Evolutionary conservation across 2,797 vertebrate genomes (phyloP).

Genomic region (Tolypeutes matacus): DNA sequence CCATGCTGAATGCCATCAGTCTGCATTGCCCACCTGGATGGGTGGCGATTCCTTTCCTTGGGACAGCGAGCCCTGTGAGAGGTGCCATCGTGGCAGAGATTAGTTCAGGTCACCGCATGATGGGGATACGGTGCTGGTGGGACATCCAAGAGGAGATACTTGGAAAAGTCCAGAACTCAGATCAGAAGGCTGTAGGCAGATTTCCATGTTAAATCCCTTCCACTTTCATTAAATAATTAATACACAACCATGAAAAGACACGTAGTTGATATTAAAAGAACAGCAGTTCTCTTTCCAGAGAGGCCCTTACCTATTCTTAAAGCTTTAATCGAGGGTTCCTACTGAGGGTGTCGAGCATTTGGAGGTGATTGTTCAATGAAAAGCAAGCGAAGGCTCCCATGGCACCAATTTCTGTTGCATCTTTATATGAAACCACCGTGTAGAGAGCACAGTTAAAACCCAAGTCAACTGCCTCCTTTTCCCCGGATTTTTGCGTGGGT

Average conservation of each 20-base stretch:
- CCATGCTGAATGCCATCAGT: background rate
- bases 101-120: accelerated
- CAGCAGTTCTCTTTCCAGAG: background rate
- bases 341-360: background rate
- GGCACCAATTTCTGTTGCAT: background rate
- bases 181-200: background rate
- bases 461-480: background rate
- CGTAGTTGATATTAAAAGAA: background rate
- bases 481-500: background rate
- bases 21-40: accelerated
- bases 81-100: background rate
- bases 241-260: background rate
- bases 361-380: background rate
- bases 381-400: background rate
- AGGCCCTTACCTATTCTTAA: background rate
- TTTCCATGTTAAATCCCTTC: background rate
- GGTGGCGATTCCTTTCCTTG: accelerated
- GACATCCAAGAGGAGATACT: background rate
- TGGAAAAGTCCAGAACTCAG: background rate
- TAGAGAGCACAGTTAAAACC: background rate
- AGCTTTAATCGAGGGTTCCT: background rate
- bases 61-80: accelerated
- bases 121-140: accelerated
- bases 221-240: background rate
- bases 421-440: background rate